Evolutionary conservation across 2,888 invertebrate species (phyloP), one percentile per base, ranked within the genome.

Genomic region (Ochlodes sylvanus): DNA sequence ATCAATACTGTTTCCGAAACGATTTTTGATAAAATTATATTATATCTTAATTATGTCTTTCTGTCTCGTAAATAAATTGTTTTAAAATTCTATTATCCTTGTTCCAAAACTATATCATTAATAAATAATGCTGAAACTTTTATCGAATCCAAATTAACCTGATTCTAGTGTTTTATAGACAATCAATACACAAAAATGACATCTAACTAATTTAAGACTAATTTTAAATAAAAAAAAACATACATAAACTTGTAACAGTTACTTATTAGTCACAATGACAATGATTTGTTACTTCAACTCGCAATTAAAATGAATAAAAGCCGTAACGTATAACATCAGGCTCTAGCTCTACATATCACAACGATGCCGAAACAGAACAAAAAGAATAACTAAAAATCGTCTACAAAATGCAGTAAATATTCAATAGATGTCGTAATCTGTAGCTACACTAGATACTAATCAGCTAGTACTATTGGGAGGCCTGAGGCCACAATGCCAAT

Each of bases 401-500:
- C 44, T 57, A 66, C 41, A 7, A 41, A 68, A 57, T 57, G 34
- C 62, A 38, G 42, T 44, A 54, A 34, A 34, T 34, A 7, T 15
- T 14, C 10, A 52, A 7, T 15, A 19, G 19, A 50, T 50, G 1
- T 19, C 19, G 19, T 3, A 50, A 7, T 50, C 10, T 50, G 19
- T 10, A 10, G 17, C 63, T 63, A 54, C 14, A 42, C 15, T 63
- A 54, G 4, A 9, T n/a, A 21, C 7, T 60, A 60, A 19, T 14
- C 15, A 34, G 58, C 65, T 65, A 70, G 67, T 71, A 74, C 74
- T 62, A 69, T 73, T 76, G 90, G 89, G 90, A 91, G 87, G 74
- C 84, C 71, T 87, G 89, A 85, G 90, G 88, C 83, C 90, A 91
- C 89, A 92, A 90, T 75, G 83, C 88, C 91, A 90, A 83, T 73